Base-by-base conservation (phyloP, 2,797 vertebrate species). In the Amblyopsis hoosieri region DNA sequence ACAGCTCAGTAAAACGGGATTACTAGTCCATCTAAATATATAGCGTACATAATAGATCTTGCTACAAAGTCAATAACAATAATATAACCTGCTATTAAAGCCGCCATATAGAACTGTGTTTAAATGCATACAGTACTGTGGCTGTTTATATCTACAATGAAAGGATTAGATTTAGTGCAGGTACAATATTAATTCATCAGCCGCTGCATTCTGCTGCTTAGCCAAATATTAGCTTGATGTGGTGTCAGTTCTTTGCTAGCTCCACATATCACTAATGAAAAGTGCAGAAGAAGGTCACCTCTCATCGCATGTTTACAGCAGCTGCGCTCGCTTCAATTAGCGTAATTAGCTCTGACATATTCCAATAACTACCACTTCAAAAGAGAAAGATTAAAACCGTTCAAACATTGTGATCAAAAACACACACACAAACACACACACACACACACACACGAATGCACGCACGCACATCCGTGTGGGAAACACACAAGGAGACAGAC, bases 301-400 rank as follows among this genome's bases (percentile, higher is more conserved):
- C 81, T 85, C 79, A 77, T 53, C 65, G 59, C 73, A 72, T 76
- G 79, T 81, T 84, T 84, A 83, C 74, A 75, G 75, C 80, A 78
- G 82, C 81, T 78, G 81, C 68, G 81, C 85, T 80, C 75, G 67
- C 56, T n/a, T 82, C 76, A 81, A 86, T 83, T 74, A 74, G 71
- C 11, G 49, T 81, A 87, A 86, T 86, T 84, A 83, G 82, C 79
- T 85, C 78, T 76, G 84, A 74, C 76, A 69, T 75, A 72, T 71
- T 76, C 64, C 78, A 76, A 75, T 51, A 75, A 66, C 51, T 59
- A 76, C 75, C 80, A 82, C 87, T 83, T 86, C 81, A 85, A 88
- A 85, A 73, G 75, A 72, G 67, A 82, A 79, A 29, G 58, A 85
- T 85, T 71, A 72, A 83, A 87, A 73, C 77, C 71, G 72, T 72